These are phyloP conservation scores for Orchestes rusci DNA, from an alignment of 2,888 invertebrate species.

Conservation along the genomic window DNA sequence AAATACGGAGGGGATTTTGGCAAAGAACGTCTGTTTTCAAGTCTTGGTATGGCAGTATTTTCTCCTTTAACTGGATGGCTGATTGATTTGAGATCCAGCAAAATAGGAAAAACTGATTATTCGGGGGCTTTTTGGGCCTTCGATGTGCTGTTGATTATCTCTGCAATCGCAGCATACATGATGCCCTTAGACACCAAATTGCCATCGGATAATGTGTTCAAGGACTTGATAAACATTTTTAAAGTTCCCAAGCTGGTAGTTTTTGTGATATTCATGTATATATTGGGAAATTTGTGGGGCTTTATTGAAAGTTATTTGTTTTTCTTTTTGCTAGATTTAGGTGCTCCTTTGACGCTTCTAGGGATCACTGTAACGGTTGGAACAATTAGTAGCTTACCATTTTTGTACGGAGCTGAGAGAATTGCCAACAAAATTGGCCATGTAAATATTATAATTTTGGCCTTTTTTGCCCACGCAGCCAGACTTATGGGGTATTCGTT, in stretches of 20 bases:
- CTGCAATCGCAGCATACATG: constrained; percentile 65
- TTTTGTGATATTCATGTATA: constrained; percentile 74
- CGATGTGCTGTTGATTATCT: constrained; percentile 63
- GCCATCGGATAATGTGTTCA: constrained; percentile 69
- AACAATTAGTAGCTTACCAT: constrained; percentile 75
- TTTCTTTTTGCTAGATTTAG: constrained; percentile 75
- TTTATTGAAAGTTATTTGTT: constrained; percentile 86
- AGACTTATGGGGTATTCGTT: constrained; percentile 78
- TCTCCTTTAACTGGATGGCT: constrained; percentile 73
- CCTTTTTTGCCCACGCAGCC: constrained; percentile 78
- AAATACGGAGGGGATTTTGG: constrained; percentile 78
- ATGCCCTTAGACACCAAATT: constrained; percentile 74
- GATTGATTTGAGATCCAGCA: constrained; percentile 63
- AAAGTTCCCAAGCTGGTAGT: constrained; percentile 72
- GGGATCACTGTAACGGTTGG: constrained; percentile 82
- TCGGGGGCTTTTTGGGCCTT: constrained; percentile 83
- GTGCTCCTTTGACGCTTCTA: constrained; percentile 73
- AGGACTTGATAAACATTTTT: constrained; percentile 67
- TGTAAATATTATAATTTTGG: constrained; percentile 75
- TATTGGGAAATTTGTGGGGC: constrained; percentile 81
- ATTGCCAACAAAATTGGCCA: constrained; percentile 76
- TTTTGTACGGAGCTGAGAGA: constrained; percentile 75
- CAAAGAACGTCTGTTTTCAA: constrained; percentile 70
- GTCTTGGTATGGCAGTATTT: constrained; percentile 76
- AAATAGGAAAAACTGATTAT: constrained; percentile 71